Evolutionary conservation across 2,888 invertebrate genomes (phyloP).

Genomic region (Neoaliturus tenellus): DNA sequence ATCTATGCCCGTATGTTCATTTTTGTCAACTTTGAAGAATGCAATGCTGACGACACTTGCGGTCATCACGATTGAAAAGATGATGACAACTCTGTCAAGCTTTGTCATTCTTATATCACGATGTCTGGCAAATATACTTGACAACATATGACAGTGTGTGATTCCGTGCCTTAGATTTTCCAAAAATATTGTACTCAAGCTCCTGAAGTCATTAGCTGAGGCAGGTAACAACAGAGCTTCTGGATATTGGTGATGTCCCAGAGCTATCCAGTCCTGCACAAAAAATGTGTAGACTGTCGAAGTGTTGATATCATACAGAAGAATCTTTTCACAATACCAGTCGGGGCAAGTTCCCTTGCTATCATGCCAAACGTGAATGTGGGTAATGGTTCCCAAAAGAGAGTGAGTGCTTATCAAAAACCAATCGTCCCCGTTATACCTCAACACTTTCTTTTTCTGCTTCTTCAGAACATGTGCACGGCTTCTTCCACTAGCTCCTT

Average conservation of each 20-base stretch:
- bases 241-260: neutral
- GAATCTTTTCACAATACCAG: conserved; percentile 13
- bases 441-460: neutral
- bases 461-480: neutral
- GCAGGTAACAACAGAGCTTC: neutral
- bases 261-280: neutral
- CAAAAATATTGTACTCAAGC: neutral
- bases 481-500: neutral
- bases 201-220: neutral
- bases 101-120: neutral
- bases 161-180: neutral
- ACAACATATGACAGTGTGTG: neutral
- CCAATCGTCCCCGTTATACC: neutral
- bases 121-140: neutral
- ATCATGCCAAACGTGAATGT: conserved; percentile 14
- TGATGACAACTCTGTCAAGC: neutral
- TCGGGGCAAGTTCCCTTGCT: neutral
- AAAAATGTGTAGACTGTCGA: neutral
- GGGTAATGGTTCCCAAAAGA: neutral
- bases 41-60: neutral
- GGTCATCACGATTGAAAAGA: neutral
- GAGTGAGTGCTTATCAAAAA: neutral
- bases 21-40: neutral
- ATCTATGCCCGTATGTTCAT: neutral
- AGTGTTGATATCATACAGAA: neutral